Evolutionary conservation across 2,888 invertebrate species (phyloP), one percentile per base, ranked within the genome.

Genomic region (Tryphoninae sp.): DNA sequence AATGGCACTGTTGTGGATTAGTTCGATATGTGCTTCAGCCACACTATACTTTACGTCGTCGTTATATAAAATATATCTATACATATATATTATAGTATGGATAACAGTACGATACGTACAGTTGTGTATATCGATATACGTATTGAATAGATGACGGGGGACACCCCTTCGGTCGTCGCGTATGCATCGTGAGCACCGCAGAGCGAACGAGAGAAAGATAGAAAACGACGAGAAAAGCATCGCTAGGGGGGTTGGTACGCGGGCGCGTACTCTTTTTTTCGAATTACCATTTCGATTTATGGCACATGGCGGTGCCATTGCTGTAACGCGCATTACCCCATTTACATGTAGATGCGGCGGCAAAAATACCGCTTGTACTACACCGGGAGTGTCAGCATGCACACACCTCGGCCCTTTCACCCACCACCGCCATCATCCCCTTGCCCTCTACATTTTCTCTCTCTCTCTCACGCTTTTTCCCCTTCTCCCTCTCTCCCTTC

Each of bases 221-320:
- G 45, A 51, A 61, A 81, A 71, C 33, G 69, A 23, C 61, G n/a
- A 42, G 40, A 19, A n/a, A 58, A 76, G 42, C 40, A 42, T 23
- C 58, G 61, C 19, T 7, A 8, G 33, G 40, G 55, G 33, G 22
- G 26, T 9, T 13, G n/a, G 33, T 16, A 53, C 22, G 11, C 8
- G 58, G 13, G 73, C 26, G 49, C 51, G 22, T 67, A 49, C 51
- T 42, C 62, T 67, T 78, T 80, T 74, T 82, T 83, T 82, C 83
- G 75, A 89, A 87, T 88, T 86, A 87, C 84, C 85, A 86, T 88
- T 88, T 87, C 89, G 88, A 88, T 89, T 89, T 88, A 88, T 87
- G 82, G 83, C 73, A 80, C 85, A 81, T 78, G 80, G 69, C 71
- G 84, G 79, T 81, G 69, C 81, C 85, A 85, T 85, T 86, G 82